phyloP scores from a whole-genome alignment of 2,113 vertebrate species.

The Panurus biarmicus region DNA sequence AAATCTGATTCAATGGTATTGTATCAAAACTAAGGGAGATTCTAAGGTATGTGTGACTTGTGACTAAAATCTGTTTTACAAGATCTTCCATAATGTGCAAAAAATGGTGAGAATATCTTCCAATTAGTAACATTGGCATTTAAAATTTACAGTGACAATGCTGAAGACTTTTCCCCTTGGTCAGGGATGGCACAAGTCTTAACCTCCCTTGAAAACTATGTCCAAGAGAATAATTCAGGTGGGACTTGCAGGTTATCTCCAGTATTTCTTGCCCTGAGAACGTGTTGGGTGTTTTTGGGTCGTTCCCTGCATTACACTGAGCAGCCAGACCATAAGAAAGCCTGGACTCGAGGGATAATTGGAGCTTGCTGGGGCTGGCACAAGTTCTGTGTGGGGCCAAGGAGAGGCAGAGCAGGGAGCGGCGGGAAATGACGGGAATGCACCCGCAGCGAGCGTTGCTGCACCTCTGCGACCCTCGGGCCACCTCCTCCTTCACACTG shows the following conservation, averaged over 20 bases:
- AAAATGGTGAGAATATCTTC: fast-evolving
- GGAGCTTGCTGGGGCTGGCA: not conserved
- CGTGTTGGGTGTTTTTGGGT: fast-evolving
- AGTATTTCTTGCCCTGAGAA: not conserved
- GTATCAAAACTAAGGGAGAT: not conserved
- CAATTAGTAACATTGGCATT: fast-evolving
- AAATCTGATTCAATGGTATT: not conserved
- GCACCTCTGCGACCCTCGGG: not conserved
- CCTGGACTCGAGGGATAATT: not conserved
- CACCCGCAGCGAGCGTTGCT: fast-evolving
- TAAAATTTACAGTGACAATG: not conserved
- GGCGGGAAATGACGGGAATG: not conserved
- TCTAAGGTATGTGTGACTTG: fast-evolving
- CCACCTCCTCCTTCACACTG: fast-evolving
- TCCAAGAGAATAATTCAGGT: not conserved
- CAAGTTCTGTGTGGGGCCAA: not conserved
- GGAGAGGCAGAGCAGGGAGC: not conserved
- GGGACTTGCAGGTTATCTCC: not conserved
- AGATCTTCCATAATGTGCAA: not conserved
- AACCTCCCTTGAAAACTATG: not conserved
- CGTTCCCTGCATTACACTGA: fast-evolving
- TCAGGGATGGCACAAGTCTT: not conserved
- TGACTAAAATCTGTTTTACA: not conserved
- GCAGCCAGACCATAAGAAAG: fast-evolving
- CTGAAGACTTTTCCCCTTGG: not conserved